These are phyloP conservation scores for Spongilla lacustris DNA, from an alignment of 37 sponge, comb jelly and placozoan genomes.

Conservation along the genomic window DNA sequence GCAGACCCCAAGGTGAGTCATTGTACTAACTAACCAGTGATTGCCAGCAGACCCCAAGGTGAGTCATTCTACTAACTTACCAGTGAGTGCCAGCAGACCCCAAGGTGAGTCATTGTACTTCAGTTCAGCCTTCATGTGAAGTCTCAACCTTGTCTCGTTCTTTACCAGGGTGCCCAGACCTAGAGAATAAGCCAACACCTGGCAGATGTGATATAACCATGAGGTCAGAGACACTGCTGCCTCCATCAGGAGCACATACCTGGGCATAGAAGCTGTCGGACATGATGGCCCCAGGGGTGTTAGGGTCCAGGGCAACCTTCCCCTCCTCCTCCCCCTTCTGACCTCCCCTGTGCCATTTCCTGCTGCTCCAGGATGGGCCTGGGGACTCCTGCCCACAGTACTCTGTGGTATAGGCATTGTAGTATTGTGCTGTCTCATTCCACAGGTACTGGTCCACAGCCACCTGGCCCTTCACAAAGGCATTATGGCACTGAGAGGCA, in stretches of 20 bases:
- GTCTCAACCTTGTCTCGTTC: constrained; percentile 1
- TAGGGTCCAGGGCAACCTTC: background rate
- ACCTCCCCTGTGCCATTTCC: background rate
- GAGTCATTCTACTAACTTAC: no score
- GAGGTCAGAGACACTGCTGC: no score
- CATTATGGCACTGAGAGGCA: constrained; percentile 7
- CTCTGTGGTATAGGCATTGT: constrained; percentile 30
- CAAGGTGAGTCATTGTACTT: background rate
- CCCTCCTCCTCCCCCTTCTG: no score
- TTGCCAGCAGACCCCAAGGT: no score
- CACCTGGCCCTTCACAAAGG: constrained; percentile 15
- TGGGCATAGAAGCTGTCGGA: constrained; percentile 38
- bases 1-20: no score
- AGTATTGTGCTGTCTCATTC: constrained; percentile 36
- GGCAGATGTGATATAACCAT: no score
- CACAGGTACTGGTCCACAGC: constrained; percentile 23
- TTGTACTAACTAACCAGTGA: no score
- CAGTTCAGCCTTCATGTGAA: constrained; percentile 12
- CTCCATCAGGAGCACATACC: no score
- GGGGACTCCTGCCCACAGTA: constrained; percentile 4
- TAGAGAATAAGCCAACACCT: constrained; percentile 18
- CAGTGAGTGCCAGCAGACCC: background rate
- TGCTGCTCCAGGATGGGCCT: background rate
- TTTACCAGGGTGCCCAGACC: constrained; percentile 10
- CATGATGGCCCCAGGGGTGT: constrained; percentile 36